Percentiles rank a stretch among this genome's conserved stretches.
Conservation (phyloP, 1,140 invertebrate species). For the Eumaeus atala region DNA sequence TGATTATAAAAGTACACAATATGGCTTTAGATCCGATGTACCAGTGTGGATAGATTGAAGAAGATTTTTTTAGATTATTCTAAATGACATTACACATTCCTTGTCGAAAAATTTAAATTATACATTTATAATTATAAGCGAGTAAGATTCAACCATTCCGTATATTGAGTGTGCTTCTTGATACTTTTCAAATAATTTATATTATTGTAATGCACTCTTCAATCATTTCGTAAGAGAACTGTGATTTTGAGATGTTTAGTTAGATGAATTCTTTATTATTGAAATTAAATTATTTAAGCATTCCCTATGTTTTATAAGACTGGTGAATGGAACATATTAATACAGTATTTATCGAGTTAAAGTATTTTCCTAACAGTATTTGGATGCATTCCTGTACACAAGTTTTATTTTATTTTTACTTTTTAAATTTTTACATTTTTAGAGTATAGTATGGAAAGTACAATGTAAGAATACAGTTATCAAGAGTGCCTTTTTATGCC, state of each 20-base stretch:
- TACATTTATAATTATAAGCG: too few species aligned
- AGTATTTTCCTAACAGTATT: slow-evolving; percentile 35
- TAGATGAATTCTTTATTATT: slow-evolving; percentile 25
- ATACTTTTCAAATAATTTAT: not conserved
- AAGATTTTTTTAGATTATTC: not conserved
- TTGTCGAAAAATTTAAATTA: too few species aligned
- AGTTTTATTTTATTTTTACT: slow-evolving; percentile 4
- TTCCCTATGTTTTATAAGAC: slow-evolving; percentile 31
- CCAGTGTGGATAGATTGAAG: slow-evolving; percentile 3
- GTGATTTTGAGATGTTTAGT: slow-evolving; percentile 29
- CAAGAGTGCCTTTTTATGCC: slow-evolving; percentile 50
- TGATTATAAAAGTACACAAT: slow-evolving; percentile 30
- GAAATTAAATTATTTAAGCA: slow-evolving; percentile 30
- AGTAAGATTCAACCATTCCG: not conserved
- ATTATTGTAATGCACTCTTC: slow-evolving; percentile 2
- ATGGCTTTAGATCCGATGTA: slow-evolving; percentile 18
- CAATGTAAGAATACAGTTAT: slow-evolving; percentile 37
- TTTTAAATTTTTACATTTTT: slow-evolving; percentile 26
- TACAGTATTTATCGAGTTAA: slow-evolving; percentile 23
- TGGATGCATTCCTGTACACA: slow-evolving; percentile 35
- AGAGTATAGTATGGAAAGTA: slow-evolving; percentile 27
- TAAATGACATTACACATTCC: too few species aligned
- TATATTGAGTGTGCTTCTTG: not conserved
- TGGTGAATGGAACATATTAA: slow-evolving; percentile 23
- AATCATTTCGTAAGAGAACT: slow-evolving; percentile 16